phyloP scores from a whole-genome alignment of 2,113 vertebrate genomes.

The Uropsilus gracilis region DNA sequence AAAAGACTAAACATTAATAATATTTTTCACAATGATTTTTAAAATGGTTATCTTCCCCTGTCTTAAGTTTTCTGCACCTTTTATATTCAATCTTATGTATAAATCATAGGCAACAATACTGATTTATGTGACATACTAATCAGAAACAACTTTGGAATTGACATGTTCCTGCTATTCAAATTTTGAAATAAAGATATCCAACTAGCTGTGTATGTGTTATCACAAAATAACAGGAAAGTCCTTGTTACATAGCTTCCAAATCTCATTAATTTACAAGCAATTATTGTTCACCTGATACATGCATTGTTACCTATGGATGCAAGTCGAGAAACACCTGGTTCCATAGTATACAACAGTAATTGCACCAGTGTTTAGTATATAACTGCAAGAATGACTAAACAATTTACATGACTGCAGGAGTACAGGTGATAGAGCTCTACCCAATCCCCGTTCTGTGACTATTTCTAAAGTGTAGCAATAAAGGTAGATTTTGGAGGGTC shows the following conservation, averaged over 20 bases:
- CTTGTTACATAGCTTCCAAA: neutral
- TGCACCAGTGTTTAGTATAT: neutral
- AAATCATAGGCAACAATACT: constrained; percentile 21
- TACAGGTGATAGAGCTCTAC: neutral
- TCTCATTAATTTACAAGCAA: constrained; percentile 48
- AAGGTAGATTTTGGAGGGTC: neutral
- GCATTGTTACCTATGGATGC: neutral
- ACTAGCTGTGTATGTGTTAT: neutral
- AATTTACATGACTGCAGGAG: neutral
- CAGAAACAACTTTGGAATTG: neutral
- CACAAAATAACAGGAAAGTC: constrained; percentile 29
- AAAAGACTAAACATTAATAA: too few species aligned
- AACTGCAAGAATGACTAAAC: neutral
- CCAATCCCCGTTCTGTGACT: neutral
- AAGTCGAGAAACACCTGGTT: neutral
- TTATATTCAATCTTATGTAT: neutral
- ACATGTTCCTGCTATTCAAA: constrained; percentile 9
- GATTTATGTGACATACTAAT: constrained; percentile 31
- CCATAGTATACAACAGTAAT: neutral
- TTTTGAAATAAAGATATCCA: constrained; percentile 13
- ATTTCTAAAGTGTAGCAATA: neutral
- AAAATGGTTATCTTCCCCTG: neutral
- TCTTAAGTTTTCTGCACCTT: constrained; percentile 48
- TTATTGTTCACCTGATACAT: neutral
- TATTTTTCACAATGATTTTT: neutral